Evolutionary conservation across 2,113 vertebrate species (phyloP), one percentile per base, ranked within the genome.

Genomic region (Oncorhynchus keta): DNA sequence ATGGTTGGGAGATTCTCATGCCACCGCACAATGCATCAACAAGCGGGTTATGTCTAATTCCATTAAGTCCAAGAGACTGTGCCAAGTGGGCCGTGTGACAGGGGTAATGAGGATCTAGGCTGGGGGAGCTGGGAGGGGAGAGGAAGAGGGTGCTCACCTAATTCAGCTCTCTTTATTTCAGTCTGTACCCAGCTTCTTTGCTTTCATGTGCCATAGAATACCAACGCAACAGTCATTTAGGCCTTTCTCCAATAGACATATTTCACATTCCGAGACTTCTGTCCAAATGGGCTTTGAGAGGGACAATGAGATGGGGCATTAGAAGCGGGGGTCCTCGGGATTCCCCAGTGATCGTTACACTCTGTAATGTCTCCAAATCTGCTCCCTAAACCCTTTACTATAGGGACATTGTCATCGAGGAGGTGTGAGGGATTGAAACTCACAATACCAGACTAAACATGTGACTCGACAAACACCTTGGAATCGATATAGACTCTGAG

Each of bases 1-100:
- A 86, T 82, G 87, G 91, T 87, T 66, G 86, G 81, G 74, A 88
- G 90, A 92, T 93, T 93, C 92, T 93, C 92, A 93, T 92, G 93
- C 91, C 88, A 89, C 79, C 77, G 2, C 84, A 94, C 92, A 94
- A 94, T 89, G 85, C 85, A 90, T 88, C 90, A 93, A 94, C 91
- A 94, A 93, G 91, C 89, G 89, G 91, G 91, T 93, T 93, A 94
- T 94, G 91, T 93, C 93, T 94, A 93, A 94, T 94, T 94, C 90
- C 94, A 93, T 94, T 94, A 94, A 91, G 92, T 89, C 88, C 89
- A 87, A 85, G 88, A 90, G 85, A 73, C 89, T 90, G 88, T 94
- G 93, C 92, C 93, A 94, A 93, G 91, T 89, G 84, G 90, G 84
- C 84, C 83, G 82, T 89, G 86, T 92, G 92, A 92, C 92, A 89